A percentile compares a stretch with the other conserved stretches of the same genome.
Evolutionary conservation across 2,888 invertebrate genomes (phyloP).

Genomic region (Campaea margaritaria): DNA sequence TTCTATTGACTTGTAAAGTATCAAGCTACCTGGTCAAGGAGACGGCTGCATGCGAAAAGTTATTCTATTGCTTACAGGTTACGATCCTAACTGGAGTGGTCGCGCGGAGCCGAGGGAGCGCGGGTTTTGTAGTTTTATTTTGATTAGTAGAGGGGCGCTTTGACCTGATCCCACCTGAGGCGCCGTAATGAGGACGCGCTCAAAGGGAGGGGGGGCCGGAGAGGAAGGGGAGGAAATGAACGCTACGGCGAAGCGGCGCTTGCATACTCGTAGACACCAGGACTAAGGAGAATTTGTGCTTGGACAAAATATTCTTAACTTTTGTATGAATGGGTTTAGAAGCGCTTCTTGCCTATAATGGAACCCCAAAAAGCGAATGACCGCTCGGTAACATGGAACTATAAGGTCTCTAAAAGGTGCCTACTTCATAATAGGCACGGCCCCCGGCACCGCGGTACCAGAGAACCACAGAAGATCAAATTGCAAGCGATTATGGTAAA

Average conservation of each 20-base stretch:
- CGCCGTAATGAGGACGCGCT: conserved; percentile 19
- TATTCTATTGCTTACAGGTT: neutral
- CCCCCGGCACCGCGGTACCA: no score
- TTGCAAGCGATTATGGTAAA: no score
- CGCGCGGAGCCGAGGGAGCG: neutral
- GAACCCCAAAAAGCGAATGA: no score
- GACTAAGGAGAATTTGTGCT: no score
- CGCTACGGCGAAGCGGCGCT: neutral
- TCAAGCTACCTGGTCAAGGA: conserved; percentile 11
- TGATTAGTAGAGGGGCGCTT: conserved; percentile 27
- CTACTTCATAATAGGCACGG: no score
- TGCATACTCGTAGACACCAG: neutral
- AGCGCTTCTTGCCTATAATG: no score
- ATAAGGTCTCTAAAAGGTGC: no score
- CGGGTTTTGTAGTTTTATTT: conserved; percentile 24
- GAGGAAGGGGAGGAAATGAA: neutral
- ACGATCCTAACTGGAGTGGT: neutral
- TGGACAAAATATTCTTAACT: no score
- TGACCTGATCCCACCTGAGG: conserved; percentile 28
- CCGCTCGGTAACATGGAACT: no score
- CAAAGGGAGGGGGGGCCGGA: conserved; percentile 11
- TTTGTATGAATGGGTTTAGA: no score
- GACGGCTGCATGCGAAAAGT: neutral
- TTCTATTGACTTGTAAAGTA: conserved; percentile 25
- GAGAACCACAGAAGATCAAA: no score